Evolutionary conservation across 2,113 vertebrate species (phyloP).

Genomic region (Bostrychus sinensis): DNA sequence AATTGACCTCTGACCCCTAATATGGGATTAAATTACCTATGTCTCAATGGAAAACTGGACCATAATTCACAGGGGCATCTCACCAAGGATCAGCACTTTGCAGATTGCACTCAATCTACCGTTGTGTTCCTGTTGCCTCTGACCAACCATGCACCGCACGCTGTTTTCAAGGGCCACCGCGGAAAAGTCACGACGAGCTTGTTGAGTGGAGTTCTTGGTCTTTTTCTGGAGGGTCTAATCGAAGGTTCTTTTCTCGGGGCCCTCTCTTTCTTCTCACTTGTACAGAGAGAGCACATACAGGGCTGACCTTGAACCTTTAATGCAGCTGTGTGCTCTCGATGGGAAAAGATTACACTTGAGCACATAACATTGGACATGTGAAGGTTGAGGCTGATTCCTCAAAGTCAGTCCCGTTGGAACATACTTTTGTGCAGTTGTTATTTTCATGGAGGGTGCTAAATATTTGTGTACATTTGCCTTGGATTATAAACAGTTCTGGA

Average conservation of each 20-base stretch:
- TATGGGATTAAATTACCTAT: constrained; percentile 50
- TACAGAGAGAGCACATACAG: constrained; percentile 21
- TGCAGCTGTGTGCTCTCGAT: constrained; percentile 29
- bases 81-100: constrained; percentile 34
- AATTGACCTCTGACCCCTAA: constrained; percentile 58
- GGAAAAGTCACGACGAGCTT: constrained; percentile 30
- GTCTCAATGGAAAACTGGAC: constrained; percentile 30
- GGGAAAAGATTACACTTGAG: constrained; percentile 20
- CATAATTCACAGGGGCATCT: constrained; percentile 45
- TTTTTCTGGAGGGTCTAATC: constrained; percentile 50
- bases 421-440: constrained; percentile 1
- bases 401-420: constrained; percentile 21
- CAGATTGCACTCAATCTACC: constrained; percentile 35
- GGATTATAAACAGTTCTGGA: neutral
- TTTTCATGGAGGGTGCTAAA: neutral
- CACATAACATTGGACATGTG: constrained; percentile 19
- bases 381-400: constrained; percentile 31
- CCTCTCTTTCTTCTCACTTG: constrained; percentile 6
- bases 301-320: constrained; percentile 47
- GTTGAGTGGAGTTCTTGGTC: constrained; percentile 19
- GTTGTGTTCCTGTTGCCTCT: constrained; percentile 33
- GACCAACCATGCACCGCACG: constrained; percentile 15
- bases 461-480: neutral
- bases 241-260: constrained; percentile 41
- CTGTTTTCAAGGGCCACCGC: constrained; percentile 19